Conservation (phyloP, 2,888 invertebrate species). For the Troides helena region DNA sequence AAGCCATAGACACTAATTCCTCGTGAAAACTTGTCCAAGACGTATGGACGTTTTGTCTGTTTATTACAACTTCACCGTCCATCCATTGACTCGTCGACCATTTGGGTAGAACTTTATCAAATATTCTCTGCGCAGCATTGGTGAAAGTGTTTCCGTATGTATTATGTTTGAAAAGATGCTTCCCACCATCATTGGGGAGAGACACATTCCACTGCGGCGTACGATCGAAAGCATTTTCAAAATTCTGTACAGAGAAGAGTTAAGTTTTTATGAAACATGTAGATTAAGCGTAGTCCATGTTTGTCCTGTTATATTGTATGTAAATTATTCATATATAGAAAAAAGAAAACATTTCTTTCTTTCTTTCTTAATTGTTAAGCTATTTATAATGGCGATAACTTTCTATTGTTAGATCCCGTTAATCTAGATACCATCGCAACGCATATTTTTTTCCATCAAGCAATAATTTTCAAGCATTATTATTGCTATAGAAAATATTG, state of each 20-base stretch:
- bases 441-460: too few relatives aligned
- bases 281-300: too few relatives aligned
- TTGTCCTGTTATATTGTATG: too few relatives aligned
- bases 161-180: slow-evolving; percentile 75
- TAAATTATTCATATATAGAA: too few relatives aligned
- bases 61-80: slow-evolving; percentile 52
- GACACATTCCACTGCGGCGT: slow-evolving; percentile 77
- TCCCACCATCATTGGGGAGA: slow-evolving; percentile 42
- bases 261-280: too few relatives aligned
- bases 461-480: too few relatives aligned
- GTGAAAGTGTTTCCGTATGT: slow-evolving; percentile 78
- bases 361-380: too few relatives aligned
- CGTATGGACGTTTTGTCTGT: slow-evolving; percentile 75
- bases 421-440: too few relatives aligned
- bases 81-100: slow-evolving; percentile 60
- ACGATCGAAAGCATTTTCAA: slow-evolving; percentile 64
- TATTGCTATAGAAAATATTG: too few relatives aligned
- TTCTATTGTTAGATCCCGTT: too few relatives aligned
- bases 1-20: slow-evolving; percentile 72
- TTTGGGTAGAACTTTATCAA: slow-evolving; percentile 40
- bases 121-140: slow-evolving; percentile 47
- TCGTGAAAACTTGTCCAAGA: slow-evolving; percentile 80
- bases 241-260: slow-evolving; percentile 44
- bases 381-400: too few relatives aligned
- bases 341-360: too few relatives aligned